A percentile compares a stretch with the other conserved stretches of the same genome.
These are phyloP conservation scores for Sphecodes monilicornis DNA, from an alignment of 2,888 invertebrate genomes.

Conservation along the genomic window DNA sequence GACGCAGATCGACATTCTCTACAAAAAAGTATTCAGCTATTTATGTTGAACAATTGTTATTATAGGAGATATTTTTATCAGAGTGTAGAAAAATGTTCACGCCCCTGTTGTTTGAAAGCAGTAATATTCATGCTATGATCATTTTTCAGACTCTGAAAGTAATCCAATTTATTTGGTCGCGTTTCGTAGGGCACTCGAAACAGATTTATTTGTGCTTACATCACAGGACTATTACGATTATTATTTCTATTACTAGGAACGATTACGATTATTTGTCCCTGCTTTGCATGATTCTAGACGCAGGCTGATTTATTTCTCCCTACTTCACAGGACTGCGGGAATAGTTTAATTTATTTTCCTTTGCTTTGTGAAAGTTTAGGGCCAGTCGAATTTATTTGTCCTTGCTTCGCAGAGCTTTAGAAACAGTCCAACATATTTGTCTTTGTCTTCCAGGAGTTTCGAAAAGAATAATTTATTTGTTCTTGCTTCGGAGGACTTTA, in stretches of 20 bases:
- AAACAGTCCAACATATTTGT: neutral
- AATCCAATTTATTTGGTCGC: neutral
- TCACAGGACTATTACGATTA: neutral
- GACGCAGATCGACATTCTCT: too few relatives aligned
- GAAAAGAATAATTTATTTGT: neutral
- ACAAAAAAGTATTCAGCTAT: too few relatives aligned
- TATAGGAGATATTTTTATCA: too few relatives aligned
- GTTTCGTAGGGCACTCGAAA: too few relatives aligned
- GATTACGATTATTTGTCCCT: neutral
- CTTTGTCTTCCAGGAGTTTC: neutral
- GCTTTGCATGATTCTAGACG: neutral
- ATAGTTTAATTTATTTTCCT: neutral
- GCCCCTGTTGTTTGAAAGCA: too few relatives aligned
- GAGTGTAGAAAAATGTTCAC: too few relatives aligned
- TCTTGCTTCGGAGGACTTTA: neutral
- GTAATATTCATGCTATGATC: too few relatives aligned
- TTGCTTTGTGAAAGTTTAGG: neutral
- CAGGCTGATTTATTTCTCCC: neutral
- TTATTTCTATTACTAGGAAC: too few relatives aligned
- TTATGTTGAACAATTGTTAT: too few relatives aligned
- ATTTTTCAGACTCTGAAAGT: neutral
- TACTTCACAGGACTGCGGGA: neutral
- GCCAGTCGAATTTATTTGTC: neutral
- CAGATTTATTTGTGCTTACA: neutral
- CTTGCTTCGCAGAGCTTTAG: neutral